Evolutionary conservation across 2,113 vertebrate species (phyloP).

Genomic region (Pterophyllum scalare): DNA sequence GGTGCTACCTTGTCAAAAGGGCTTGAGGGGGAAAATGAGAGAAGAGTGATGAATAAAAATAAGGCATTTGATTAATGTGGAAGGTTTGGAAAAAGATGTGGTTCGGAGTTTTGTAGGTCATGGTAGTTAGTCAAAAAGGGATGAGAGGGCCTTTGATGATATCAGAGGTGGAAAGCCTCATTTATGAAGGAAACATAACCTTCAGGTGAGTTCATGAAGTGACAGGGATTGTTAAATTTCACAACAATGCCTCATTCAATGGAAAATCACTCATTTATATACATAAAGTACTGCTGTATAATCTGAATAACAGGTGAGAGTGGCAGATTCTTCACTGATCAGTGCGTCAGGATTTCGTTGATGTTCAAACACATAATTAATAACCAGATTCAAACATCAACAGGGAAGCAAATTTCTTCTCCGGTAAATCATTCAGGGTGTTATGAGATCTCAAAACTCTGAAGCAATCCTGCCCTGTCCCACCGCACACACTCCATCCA

Average conservation of each 20-base stretch:
- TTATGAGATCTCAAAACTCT: neutral
- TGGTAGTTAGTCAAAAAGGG: constrained; percentile 17
- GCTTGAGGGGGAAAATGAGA: constrained; percentile 27
- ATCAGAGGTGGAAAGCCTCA: constrained; percentile 24
- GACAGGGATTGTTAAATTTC: neutral
- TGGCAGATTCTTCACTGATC: neutral
- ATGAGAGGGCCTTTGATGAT: neutral
- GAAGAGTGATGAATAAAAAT: constrained; percentile 56
- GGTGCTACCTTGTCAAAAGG: constrained; percentile 44
- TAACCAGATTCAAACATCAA: neutral
- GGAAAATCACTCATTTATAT: neutral
- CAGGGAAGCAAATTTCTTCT: neutral
- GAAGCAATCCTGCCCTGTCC: neutral
- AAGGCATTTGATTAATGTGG: constrained; percentile 41
- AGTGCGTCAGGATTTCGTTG: neutral
- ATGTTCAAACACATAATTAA: neutral
- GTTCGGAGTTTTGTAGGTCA: constrained; percentile 49
- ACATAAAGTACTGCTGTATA: neutral
- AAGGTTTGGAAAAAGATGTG: constrained; percentile 25
- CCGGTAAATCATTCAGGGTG: neutral
- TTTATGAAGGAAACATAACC: constrained; percentile 2
- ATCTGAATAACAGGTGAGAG: neutral
- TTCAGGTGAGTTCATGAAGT: constrained; percentile 12
- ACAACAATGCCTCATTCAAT: neutral
- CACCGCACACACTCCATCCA: neutral